Conservation (phyloP, 2,113 vertebrate genomes). For the Rhadina sibilatrix region DNA sequence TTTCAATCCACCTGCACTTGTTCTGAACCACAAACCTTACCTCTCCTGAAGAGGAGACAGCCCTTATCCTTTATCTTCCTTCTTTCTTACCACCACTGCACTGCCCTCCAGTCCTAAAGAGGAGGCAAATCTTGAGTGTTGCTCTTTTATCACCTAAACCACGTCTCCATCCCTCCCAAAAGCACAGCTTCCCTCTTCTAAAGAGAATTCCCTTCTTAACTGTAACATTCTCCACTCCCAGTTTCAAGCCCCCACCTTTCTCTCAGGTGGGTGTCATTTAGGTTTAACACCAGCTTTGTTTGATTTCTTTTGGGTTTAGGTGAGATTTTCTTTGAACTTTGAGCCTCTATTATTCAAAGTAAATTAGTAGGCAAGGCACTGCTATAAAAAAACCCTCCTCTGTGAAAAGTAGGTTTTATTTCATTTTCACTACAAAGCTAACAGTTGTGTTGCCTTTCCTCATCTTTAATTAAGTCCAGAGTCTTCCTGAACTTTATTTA, state of each 20-base stretch:
- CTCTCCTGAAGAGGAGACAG: not conserved
- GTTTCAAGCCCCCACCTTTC: not conserved
- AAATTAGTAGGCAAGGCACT: not conserved
- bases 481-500: conserved; percentile 1
- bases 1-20: not conserved
- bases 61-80: not conserved
- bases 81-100: not conserved
- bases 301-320: not conserved
- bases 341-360: not conserved
- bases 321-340: conserved; percentile 12
- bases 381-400: not conserved
- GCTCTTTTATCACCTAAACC: not conserved
- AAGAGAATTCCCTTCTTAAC: not conserved
- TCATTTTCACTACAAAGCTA: conserved; percentile 29
- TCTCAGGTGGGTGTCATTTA: not conserved
- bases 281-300: not conserved
- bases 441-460: not conserved
- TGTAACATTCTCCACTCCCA: not conserved
- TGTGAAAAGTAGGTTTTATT: not conserved
- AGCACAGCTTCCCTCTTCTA: not conserved
- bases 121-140: not conserved
- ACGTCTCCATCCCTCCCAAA: not conserved
- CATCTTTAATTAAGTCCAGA: conserved; percentile 2
- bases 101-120: not conserved
- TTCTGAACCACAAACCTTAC: not conserved